Base-by-base conservation (phyloP, 2,113 vertebrate species). In the Morone saxatilis region DNA sequence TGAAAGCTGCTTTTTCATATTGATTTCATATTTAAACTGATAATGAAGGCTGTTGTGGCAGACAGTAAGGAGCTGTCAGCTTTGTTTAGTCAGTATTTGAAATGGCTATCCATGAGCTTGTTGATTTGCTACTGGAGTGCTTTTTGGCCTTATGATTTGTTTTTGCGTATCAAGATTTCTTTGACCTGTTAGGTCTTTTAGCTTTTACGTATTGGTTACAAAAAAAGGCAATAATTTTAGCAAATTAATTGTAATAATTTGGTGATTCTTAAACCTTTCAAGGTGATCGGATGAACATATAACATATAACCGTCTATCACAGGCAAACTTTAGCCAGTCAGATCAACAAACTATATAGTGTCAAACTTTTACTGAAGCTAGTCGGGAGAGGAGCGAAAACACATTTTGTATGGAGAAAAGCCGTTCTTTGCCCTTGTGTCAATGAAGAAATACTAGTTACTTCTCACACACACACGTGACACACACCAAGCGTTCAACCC, bases 1-100 rank as follows among this genome's bases (percentile, higher is more conserved):
- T 31, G 41, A 65, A 67, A 57, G 67, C 69, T 71, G 57, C 40
- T 62, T 41, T 82, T 76, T 62, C 68, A 77, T 43, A 40, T 68
- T 1, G 40, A 76, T 40, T 65, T 31, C 31, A 31, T 31, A 31
- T 31, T 43, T 61, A 17, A 40, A 67, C 38, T 63, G 61, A 73
- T 69, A 72, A 67, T 72, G 74, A 78, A 62, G 51, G 45, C 53
- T 72, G 45, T 61, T 38, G 40, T 47, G 70, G 60, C 20, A 53
- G 57, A 70, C 48, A 13, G 61, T 54, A 65, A 63, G n/a, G 31
- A 51, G 41, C 50, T n/a, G 54, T 65, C 71, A 45, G 47, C 84
- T 78, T 61, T 74, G 50, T 41, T 73, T 48, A 40, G 61, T 59
- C 47, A 45, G 72, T 60, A 51, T 45, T 45, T 7, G 0, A 41